Percentiles rank a stretch among this genome's conserved stretches.
Conservation (phyloP, 2,888 invertebrate genomes). For the Mayetiola destructor region DNA sequence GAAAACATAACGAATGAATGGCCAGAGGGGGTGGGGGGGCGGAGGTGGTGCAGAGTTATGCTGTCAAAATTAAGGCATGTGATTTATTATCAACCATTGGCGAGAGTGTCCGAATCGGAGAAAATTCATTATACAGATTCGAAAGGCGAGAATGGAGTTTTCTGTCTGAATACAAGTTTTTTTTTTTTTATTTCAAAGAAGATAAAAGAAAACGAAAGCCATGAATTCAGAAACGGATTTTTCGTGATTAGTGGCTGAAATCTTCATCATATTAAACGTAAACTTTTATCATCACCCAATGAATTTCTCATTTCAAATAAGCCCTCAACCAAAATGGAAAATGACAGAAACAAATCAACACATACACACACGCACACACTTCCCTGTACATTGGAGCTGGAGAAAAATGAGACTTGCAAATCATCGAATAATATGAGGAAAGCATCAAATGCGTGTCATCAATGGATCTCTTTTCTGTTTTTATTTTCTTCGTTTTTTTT, state of each 20-base stretch:
- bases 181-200: neutral
- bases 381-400: too few species aligned
- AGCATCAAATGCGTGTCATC: conserved; percentile 3
- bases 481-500: too few species aligned
- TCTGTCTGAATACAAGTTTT: too few species aligned
- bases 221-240: neutral
- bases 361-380: neutral
- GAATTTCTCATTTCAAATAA: neutral
- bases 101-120: neutral
- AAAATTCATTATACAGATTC: neutral
- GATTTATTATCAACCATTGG: neutral
- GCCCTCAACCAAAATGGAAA: neutral
- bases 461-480: neutral
- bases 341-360: conserved; percentile 10
- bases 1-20: too few species aligned
- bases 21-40: too few species aligned
- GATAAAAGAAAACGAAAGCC: neutral
- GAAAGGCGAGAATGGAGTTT: neutral
- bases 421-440: neutral
- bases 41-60: neutral
- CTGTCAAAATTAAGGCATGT: conserved; percentile 5
- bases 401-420: too few species aligned
- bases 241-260: too few species aligned
- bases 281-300: neutral
- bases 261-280: conserved; percentile 1